These are phyloP conservation scores for Chloroclysta siterata DNA, from an alignment of 2,888 invertebrate species.

Conservation along the genomic window DNA sequence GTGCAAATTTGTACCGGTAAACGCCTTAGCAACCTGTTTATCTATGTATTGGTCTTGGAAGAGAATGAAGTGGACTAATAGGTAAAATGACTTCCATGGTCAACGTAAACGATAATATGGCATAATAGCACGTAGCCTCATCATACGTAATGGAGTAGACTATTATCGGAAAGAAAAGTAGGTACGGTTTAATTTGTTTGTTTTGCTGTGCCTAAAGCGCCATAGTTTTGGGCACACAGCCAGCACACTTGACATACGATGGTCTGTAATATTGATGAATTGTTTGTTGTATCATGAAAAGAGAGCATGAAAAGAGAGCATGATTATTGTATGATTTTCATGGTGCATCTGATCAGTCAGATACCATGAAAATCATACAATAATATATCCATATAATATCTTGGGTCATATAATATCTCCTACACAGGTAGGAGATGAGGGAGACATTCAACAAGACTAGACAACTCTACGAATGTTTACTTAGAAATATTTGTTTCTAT, in stretches of 20 bases:
- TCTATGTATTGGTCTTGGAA: constrained; percentile 4
- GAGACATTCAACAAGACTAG: too few relatives aligned
- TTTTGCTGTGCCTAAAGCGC: constrained; percentile 13
- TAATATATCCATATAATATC: too few relatives aligned
- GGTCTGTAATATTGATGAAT: too few relatives aligned
- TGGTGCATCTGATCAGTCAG: neutral
- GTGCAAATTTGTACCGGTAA: constrained; percentile 1
- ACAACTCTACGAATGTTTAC: too few relatives aligned
- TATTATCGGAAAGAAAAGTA: constrained; percentile 3
- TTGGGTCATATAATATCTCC: too few relatives aligned
- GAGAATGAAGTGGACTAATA: constrained; percentile 16
- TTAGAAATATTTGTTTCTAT: too few relatives aligned
- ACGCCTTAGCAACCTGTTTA: constrained; percentile 6
- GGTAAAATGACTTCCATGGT: constrained; percentile 19
- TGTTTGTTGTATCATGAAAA: neutral
- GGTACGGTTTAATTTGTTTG: neutral
- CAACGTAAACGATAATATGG: constrained; percentile 15
- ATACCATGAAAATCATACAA: too few relatives aligned
- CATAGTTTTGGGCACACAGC: constrained; percentile 20
- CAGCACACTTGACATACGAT: constrained; percentile 5
- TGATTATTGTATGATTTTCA: neutral
- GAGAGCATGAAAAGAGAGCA: neutral
- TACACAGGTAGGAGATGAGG: too few relatives aligned
- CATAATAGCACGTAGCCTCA: constrained; percentile 1
- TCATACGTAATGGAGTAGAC: constrained; percentile 1